phyloP scores from a whole-genome alignment of 2,113 vertebrate species.

The Sarotherodon lohbergeri region DNA sequence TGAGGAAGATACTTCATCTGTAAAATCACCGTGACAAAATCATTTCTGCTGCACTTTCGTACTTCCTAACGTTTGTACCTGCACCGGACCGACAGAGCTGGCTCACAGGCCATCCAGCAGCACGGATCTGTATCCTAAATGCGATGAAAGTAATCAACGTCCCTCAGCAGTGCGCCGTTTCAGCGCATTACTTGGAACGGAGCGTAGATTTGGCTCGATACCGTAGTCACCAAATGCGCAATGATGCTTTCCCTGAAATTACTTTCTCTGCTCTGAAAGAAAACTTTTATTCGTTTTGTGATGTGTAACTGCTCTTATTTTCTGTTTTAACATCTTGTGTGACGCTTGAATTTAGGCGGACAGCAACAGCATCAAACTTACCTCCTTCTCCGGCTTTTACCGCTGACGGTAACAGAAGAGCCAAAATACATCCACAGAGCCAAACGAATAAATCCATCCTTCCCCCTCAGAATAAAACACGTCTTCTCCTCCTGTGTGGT shows the following conservation, averaged over 20 bases:
- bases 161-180: not conserved
- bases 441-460: conserved; percentile 83
- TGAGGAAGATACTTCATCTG: not conserved
- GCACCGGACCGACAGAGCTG: not conserved
- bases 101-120: not conserved
- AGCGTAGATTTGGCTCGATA: not conserved
- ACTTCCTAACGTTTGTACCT: not conserved
- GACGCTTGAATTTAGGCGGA: not conserved
- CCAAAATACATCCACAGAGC: conserved; percentile 80
- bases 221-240: not conserved
- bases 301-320: too few relatives aligned
- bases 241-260: not conserved
- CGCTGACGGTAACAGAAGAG: conserved; percentile 67
- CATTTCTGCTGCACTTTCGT: not conserved
- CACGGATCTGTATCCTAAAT: not conserved
- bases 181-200: not conserved
- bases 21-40: not conserved
- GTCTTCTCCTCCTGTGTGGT: not conserved
- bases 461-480: not conserved
- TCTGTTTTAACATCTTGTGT: not conserved
- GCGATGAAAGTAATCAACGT: not conserved
- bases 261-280: not conserved
- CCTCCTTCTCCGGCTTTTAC: conserved; percentile 83
- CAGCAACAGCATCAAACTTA: conserved; percentile 66
- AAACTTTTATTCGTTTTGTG: not conserved